Evolutionary conservation across 2,888 invertebrate genomes (phyloP), one percentile per base, ranked within the genome.

Genomic region (Lypha dubia): DNA sequence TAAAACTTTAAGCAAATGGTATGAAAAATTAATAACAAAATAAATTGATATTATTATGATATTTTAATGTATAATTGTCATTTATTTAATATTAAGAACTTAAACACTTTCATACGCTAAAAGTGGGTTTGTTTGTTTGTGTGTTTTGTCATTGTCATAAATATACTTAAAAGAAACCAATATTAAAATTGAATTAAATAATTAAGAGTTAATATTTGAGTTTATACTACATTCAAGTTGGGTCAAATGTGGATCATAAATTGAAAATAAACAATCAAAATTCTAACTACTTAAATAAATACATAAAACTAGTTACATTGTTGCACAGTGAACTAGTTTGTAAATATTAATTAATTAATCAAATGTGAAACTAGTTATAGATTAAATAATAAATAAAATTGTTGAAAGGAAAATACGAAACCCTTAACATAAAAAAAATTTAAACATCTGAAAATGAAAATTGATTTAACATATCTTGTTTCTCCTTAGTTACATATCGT

Each of bases 221-320:
- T 77, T 80, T 76, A 62, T 74, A 75, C 65, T 84, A 84, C 70
- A 84, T 84, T 84, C 41, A 67, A 74, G 22, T 67, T 68, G 41
- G 17, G 9, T 62, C 68, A 38, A 53, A 20, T 73, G 17, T 73
- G 17, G 32, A 6, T 60, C 13, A 22, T 38, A 24, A 38, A 0
- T 41, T 35, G 53, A 46, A 44, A 22, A 38, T 22, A 60, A 60
- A 28, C 24, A 38, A 63, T 65, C 22, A 76, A 62, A 56, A 32
- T 32, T 71, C 38, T 53, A 44, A 35, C 35, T 79, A 71, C 70
- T 71, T 71, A 71, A 63, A 71, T 63, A 68, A 76, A 67, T 56
- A 56, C 32, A 58, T 58, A 35, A 58, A 53, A 53, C 22, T 22
- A 24, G 15, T 53, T 53, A 28, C 53, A 53, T 0, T 22, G 11